These are phyloP conservation scores for Rousettus leschenaultii DNA, from an alignment of 2,113 vertebrate species.

Conservation along the genomic window DNA sequence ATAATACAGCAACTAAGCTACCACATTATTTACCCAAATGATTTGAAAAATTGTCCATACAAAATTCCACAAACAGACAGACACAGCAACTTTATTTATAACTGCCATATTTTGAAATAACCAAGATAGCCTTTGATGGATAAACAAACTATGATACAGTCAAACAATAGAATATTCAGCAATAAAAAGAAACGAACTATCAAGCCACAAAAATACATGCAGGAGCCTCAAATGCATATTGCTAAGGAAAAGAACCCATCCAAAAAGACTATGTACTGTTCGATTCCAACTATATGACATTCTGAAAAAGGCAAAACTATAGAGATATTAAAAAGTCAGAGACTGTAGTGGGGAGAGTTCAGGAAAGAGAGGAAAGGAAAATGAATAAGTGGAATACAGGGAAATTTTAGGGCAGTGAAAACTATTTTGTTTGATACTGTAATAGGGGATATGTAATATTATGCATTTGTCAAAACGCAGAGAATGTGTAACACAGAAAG, in stretches of 20 bases:
- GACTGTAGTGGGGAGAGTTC: neutral
- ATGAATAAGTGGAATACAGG: neutral
- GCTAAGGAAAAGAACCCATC: neutral
- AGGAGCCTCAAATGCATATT: neutral
- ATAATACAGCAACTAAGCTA: neutral
- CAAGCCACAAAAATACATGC: neutral
- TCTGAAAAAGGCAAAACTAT: neutral
- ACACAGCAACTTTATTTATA: neutral
- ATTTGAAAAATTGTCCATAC: neutral
- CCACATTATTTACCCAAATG: neutral
- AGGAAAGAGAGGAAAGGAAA: no score
- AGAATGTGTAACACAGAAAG: neutral
- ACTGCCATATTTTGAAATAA: neutral
- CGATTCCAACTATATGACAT: neutral
- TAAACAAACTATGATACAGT: neutral
- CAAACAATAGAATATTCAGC: neutral
- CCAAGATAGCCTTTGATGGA: neutral
- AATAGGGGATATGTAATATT: neutral
- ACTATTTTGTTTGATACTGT: neutral
- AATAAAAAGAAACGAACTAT: neutral
- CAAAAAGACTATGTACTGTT: neutral
- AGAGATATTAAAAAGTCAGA: neutral
- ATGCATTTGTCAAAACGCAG: neutral
- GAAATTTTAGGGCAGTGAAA: neutral
- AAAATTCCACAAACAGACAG: neutral